Base-by-base conservation (phyloP, 2,888 invertebrate species). In the Mythimna pallens region DNA sequence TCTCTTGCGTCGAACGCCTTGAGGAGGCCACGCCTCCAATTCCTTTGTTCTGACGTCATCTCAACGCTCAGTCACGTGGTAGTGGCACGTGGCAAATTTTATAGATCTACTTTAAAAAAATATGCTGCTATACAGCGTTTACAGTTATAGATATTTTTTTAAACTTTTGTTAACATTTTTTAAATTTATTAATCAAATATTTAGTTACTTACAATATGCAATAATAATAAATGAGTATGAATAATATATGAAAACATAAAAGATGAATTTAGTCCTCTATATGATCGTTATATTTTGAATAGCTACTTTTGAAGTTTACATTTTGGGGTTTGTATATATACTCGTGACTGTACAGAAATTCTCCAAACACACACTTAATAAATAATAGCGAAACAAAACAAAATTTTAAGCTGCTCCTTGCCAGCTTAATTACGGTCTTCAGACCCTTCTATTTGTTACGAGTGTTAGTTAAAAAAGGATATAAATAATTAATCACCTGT, bases 381-480 rank as follows among this genome's bases (percentile, higher is more conserved):
- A 69, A 69, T 73, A 63, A 63, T 36, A 54, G 62, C 30, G 63
- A 71, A 71, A 81, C 78, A 72, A 74, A 69, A 43, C 70, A 47
- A 62, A 8, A 64, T 69, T 76, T 54, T 59, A 55, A 76, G 76
- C 73, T 55, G 54, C 69, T 82, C 22, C 57, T 69, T 36, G n/a
- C 43, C n/a, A 76, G 58, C 85, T 73, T 83, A 78, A 84, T 83
- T 78, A 78, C 58, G 65, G 62, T 58, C 20, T 64, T 58, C 57
- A 40, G 61, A 59, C 78, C 72, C 66, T 71, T 69, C 58, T 81
- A 83, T 75, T 81, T 73, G 82, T 75, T 65, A 52, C 66, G 67
- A 73, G 67, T 81, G 78, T 84, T 81, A 74, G 78, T 81, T 81
- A 73, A 83, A 84, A 83, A 84, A 72, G 83, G 67, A 76, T 82